Evolutionary conservation across 2,888 invertebrate genomes (phyloP), one percentile per base, ranked within the genome.

Genomic region (Hermodice carunculata): DNA sequence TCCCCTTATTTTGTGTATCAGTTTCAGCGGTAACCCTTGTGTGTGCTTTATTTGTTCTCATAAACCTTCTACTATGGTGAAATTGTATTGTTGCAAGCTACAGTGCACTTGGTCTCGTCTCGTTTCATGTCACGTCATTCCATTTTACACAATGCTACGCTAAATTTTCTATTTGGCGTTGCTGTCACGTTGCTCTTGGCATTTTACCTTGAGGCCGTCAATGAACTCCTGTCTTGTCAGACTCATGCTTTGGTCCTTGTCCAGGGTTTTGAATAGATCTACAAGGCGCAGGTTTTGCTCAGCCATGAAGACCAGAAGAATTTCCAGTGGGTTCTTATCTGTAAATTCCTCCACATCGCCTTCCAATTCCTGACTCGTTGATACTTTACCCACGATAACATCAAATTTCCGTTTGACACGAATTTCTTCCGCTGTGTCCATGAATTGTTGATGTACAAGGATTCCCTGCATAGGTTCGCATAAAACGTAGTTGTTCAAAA

Each of bases 211-310:
- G 11, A 68, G 48, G 0, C 68, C 68, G n/a, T 62, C 58, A 28
- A 68, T 66, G 56, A 68, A 68, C 53, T 68, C 68, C 31, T 58
- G 62, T 26, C 66, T 34, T 5, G 67, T 60, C 42, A 69, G 43
- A 37, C 65, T 62, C 49, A 61, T 63, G 56, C 69, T 72, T 59
- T 71, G 62, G 44, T 72, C 72, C 51, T 72, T 72, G 61, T 72
- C 72, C 32, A 72, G 32, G 3, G 51, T 56, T 29, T 71, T 68
- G 52, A 72, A 72, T n/a, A 72, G 48, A 60, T 72, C 72, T 34
- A 72, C 56, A 22, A 72, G 56, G 5, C 72, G 57, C 11, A 72
- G 62, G 28, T 71, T 72, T 42, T 69, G 53, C 53, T 70, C 64
- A 3, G 62, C 52, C 70, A 72, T 70, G 48, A 68, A 72, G n/a